Conservation (phyloP, 2,113 vertebrate genomes). For the Pristiophorus japonicus region DNA sequence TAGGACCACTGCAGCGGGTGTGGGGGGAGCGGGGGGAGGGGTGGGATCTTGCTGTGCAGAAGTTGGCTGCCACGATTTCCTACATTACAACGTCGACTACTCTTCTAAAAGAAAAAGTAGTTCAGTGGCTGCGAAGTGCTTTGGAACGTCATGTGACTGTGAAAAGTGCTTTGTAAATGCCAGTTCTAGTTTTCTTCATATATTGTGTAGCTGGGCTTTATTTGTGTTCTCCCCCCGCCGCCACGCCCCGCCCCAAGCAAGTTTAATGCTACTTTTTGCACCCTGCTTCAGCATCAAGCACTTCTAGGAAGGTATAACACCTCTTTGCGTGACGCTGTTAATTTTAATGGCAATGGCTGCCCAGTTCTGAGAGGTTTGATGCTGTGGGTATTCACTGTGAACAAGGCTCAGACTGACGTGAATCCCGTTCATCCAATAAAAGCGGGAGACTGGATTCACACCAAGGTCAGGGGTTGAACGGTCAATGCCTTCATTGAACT, state of each 20-base stretch:
- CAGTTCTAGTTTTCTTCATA: neutral
- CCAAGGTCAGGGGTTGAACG: neutral
- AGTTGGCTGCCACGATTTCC: neutral
- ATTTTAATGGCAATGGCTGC: neutral
- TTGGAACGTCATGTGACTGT: neutral
- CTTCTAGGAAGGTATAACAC: neutral
- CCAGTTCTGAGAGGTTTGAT: neutral
- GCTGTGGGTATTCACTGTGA: neutral
- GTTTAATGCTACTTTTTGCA: neutral
- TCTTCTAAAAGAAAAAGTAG: neutral
- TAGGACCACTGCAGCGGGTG: neutral
- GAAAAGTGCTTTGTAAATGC: neutral
- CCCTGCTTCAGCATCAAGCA: neutral
- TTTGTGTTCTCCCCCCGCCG: too few relatives aligned
- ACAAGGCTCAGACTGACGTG: neutral
- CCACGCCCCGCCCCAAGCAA: too few relatives aligned
- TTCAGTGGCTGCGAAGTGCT: neutral
- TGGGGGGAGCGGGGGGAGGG: constrained; percentile 38
- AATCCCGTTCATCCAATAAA: neutral
- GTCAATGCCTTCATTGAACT: too few relatives aligned
- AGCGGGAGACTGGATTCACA: neutral
- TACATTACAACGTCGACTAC: neutral
- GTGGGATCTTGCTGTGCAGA: neutral
- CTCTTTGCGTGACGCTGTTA: neutral
- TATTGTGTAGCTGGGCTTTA: neutral